Conservation (phyloP, 37 sponge, comb jelly and placozoan species). For the Dysidea cf. avara region DNA sequence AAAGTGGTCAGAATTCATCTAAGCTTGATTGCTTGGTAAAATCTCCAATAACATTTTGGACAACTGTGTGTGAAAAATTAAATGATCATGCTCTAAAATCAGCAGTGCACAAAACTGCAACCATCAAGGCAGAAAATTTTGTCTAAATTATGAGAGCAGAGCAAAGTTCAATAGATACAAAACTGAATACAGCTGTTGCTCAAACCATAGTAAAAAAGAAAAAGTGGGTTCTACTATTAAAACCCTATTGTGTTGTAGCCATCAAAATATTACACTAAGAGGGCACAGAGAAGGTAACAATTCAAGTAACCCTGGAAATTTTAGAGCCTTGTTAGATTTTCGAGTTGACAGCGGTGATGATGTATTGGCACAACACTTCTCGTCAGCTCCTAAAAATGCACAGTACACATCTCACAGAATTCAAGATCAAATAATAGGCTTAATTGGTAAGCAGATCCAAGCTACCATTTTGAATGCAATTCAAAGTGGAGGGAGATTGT, state of each 20-base stretch:
- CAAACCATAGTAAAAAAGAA: constrained; percentile 7
- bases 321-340: constrained; percentile 37
- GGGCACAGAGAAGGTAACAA: constrained; percentile 27
- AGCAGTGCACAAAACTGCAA: constrained; percentile 15
- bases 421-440: constrained; percentile 38
- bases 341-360: constrained; percentile 43
- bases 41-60: no score
- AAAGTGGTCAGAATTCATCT: no score
- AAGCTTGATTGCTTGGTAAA: no score
- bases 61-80: no score
- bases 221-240: constrained; percentile 32
- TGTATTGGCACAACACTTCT: constrained; percentile 34
- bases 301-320: constrained; percentile 38
- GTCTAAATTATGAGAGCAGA: background rate
- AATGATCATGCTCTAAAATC: no score
- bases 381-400: constrained; percentile 34
- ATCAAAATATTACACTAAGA: constrained; percentile 44
- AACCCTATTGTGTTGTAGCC: constrained; percentile 42
- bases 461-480: constrained; percentile 27
- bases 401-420: constrained; percentile 35
- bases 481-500: constrained; percentile 32
- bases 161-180: constrained; percentile 4
- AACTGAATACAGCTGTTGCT: constrained; percentile 12
- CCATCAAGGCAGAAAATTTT: background rate
- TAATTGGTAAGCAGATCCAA: constrained; percentile 15